Evolutionary conservation across 1,140 invertebrate species (phyloP).

Genomic region (Nymphalis io): DNA sequence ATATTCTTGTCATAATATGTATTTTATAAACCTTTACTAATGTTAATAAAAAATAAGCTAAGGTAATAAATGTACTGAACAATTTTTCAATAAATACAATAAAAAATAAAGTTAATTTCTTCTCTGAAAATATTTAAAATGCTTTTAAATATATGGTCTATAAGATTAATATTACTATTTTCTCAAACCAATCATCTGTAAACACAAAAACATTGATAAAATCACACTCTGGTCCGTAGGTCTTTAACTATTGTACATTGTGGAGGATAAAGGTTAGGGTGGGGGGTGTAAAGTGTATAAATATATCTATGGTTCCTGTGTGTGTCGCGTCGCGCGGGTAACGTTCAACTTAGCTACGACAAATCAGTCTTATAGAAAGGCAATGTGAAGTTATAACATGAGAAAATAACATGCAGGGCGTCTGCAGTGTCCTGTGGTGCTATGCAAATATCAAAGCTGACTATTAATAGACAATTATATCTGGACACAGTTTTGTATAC

Average conservation of each 20-base stretch:
- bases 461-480: no score
- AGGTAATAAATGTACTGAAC: no score
- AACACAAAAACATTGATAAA: conserved; percentile 40
- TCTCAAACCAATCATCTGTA: background rate
- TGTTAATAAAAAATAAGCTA: no score
- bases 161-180: background rate
- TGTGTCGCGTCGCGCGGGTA: conserved; percentile 56
- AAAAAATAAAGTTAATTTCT: no score
- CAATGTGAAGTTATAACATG: conserved; percentile 14
- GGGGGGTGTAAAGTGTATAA: conserved; percentile 69
- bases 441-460: no score
- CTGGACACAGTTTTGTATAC: no score
- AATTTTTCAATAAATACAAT: no score
- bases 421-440: no score
- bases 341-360: conserved; percentile 49
- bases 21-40: no score
- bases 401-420: background rate
- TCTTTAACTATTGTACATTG: conserved; percentile 72
- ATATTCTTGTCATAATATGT: background rate
- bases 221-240: conserved; percentile 50
- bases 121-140: no score
- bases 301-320: conserved; percentile 70
- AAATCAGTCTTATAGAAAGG: conserved; percentile 69
- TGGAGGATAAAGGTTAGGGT: conserved; percentile 67
- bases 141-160: background rate